Percentiles rank a stretch among this genome's conserved stretches.
Conservation (phyloP, 2,888 invertebrate genomes). For the Protodeltote pygarga region DNA sequence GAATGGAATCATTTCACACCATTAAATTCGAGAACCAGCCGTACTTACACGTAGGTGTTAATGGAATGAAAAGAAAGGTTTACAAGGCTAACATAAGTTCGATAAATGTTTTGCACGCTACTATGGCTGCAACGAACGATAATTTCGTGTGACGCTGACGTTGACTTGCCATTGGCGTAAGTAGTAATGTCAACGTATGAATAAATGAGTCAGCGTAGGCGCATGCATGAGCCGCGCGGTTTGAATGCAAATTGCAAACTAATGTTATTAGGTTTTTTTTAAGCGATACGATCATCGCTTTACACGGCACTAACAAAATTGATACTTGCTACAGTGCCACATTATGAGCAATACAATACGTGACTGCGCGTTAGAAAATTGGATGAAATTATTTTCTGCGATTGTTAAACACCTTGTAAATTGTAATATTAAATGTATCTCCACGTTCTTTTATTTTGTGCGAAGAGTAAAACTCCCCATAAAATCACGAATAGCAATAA, state of each 20-base stretch:
- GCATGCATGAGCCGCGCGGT: slow-evolving; percentile 21
- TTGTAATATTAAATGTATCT: slow-evolving; percentile 12
- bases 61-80: background rate
- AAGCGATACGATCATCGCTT: slow-evolving; percentile 38
- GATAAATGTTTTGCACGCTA: slow-evolving; percentile 6
- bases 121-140: slow-evolving; percentile 6
- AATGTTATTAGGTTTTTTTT: slow-evolving; percentile 40
- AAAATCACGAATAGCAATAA: slow-evolving; percentile 37
- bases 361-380: slow-evolving; percentile 13
- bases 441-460: slow-evolving; percentile 24
- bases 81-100: slow-evolving; percentile 6
- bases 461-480: slow-evolving; percentile 14
- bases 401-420: slow-evolving; percentile 5
- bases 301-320: slow-evolving; percentile 38
- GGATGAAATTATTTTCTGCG: slow-evolving; percentile 6
- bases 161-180: slow-evolving; percentile 47
- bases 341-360: slow-evolving; percentile 13
- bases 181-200: slow-evolving; percentile 48
- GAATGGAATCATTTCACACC: too few species aligned
- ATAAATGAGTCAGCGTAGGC: slow-evolving; percentile 52
- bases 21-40: too few species aligned
- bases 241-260: slow-evolving; percentile 47
- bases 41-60: too few species aligned
- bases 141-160: slow-evolving; percentile 43
- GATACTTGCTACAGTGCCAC: slow-evolving; percentile 19